These are phyloP conservation scores for Lethrus apterus DNA, from an alignment of 1,140 invertebrate species.

Conservation along the genomic window DNA sequence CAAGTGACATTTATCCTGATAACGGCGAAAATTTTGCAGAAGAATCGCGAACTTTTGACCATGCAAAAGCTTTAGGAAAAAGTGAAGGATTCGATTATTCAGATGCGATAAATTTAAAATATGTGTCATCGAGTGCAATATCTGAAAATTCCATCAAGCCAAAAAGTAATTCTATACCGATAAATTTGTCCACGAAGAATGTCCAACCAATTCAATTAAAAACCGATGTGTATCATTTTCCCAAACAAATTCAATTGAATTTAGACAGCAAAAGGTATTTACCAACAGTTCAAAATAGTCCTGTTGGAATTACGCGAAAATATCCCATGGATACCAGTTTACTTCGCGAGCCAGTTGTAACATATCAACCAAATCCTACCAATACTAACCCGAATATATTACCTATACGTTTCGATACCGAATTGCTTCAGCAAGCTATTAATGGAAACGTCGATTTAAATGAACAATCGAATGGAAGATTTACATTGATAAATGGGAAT, in stretches of 20 bases:
- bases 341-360: conserved; percentile 19
- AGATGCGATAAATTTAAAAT: conserved; percentile 20
- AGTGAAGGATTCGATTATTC: conserved; percentile 27
- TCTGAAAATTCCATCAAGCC: not conserved
- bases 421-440: conserved; percentile 3
- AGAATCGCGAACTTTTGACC: conserved; percentile 21
- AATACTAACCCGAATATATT: conserved; percentile 9
- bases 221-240: not conserved
- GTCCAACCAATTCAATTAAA: not conserved
- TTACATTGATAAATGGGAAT: no score
- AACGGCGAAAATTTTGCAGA: no score
- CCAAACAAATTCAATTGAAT: not conserved
- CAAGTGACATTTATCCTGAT: no score
- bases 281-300: conserved; percentile 1
- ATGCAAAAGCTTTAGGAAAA: conserved; percentile 21
- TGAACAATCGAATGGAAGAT: no score
- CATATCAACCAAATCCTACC: conserved; percentile 3
- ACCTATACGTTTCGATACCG: conserved; percentile 22
- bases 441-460: no score
- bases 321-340: conserved; percentile 20
- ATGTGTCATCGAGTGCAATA: not conserved
- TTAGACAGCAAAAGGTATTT: not conserved
- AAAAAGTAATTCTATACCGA: not conserved
- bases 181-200: not conserved
- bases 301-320: no score